Conservation (phyloP, 2,113 vertebrate species). For the Meleagris gallopavo region DNA sequence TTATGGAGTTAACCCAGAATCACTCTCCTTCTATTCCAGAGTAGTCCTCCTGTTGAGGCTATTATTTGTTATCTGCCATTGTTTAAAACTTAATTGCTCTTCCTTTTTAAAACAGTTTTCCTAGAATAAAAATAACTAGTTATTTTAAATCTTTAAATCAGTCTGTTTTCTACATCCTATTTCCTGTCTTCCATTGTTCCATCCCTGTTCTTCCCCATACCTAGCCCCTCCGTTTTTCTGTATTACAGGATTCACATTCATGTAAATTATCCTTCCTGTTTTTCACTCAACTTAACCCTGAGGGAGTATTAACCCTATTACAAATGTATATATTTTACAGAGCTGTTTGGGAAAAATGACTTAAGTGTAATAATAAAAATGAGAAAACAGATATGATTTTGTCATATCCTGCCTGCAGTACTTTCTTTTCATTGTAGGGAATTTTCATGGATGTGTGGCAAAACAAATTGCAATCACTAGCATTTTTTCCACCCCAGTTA, state of each 20-base stretch:
- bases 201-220: conserved; percentile 14
- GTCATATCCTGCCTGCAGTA: conserved; percentile 23
- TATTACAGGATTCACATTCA: conserved; percentile 23
- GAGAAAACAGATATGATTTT: conserved; percentile 54
- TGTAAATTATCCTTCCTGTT: conserved; percentile 54
- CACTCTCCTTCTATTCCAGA: not conserved
- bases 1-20: not conserved
- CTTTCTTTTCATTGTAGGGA: conserved; percentile 69
- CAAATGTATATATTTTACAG: conserved; percentile 50
- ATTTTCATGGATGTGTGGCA: conserved; percentile 50
- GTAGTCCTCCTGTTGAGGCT: conserved; percentile 28
- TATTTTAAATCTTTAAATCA: conserved; percentile 29
- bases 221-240: conserved; percentile 48
- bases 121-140: conserved; percentile 61
- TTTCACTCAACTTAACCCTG: not conserved
- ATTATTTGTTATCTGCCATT: conserved; percentile 27
- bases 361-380: conserved; percentile 64
- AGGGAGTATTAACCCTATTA: conserved; percentile 28
- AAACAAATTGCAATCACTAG: conserved; percentile 57
- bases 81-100: conserved; percentile 63
- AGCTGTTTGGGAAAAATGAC: conserved; percentile 43
- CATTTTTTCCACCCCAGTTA: conserved; percentile 31
- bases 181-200: conserved; percentile 75
- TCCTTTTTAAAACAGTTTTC: conserved; percentile 62
- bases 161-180: conserved; percentile 65